Evolutionary conservation across 2,797 vertebrate species (phyloP).

Genomic region (Siniperca obscura): DNA sequence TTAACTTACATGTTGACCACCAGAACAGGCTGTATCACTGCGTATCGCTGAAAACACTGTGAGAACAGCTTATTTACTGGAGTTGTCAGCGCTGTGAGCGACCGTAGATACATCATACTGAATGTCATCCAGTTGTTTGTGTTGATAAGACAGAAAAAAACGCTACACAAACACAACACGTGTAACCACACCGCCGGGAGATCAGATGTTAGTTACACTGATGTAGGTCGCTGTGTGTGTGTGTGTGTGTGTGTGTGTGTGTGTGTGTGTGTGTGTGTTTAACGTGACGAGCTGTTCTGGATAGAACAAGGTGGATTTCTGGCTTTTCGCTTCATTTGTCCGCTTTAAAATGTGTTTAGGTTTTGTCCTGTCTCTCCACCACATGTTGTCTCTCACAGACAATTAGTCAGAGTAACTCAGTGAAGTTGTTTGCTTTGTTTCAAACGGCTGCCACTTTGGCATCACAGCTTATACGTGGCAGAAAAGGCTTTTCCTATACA

Average conservation of each 20-base stretch:
- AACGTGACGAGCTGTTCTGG: constrained; percentile 6
- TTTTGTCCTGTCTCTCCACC: background rate
- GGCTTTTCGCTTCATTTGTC: background rate
- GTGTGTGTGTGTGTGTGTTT: constrained; percentile 7
- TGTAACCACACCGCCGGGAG: background rate
- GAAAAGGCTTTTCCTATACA: constrained; percentile 35
- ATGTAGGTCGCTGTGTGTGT: constrained; percentile 8
- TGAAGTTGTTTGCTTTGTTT: constrained; percentile 58
- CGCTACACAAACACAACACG: constrained; percentile 17
- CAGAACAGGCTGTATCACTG: background rate
- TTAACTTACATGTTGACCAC: background rate
- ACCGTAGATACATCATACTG: background rate
- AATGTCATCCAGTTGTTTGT: constrained; percentile 39
- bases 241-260: constrained; percentile 3
- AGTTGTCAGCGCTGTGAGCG: constrained; percentile 11
- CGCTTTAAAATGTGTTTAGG: background rate
- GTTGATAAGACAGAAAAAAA: background rate
- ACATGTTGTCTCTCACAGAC: background rate
- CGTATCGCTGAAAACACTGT: constrained; percentile 19
- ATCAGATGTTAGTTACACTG: constrained; percentile 13
- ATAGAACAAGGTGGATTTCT: constrained; percentile 3
- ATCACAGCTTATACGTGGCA: constrained; percentile 83
- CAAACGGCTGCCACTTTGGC: constrained; percentile 70
- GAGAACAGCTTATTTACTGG: constrained; percentile 13
- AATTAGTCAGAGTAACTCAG: constrained; percentile 19